Evolutionary conservation across 2,888 invertebrate genomes (phyloP).

Genomic region (Pyrrhosoma nymphula): DNA sequence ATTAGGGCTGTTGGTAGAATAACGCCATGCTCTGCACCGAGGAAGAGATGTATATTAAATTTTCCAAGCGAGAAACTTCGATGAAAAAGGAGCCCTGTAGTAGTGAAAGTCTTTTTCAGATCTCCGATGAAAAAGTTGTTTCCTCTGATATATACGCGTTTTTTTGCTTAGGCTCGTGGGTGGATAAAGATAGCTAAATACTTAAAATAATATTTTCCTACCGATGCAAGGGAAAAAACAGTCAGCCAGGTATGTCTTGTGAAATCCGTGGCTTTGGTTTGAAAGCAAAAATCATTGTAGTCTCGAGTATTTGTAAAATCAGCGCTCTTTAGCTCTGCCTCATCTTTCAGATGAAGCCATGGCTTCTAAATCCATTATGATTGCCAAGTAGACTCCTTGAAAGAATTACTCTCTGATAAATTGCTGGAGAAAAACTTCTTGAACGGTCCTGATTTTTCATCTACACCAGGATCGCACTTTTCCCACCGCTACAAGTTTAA

Average conservation of each 20-base stretch:
- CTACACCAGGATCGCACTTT: too few species aligned
- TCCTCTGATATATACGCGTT: background rate
- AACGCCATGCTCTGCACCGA: background rate
- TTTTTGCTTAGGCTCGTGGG: background rate
- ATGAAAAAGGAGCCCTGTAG: background rate
- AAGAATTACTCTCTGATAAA: too few species aligned
- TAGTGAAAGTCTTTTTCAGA: background rate
- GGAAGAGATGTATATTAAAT: background rate
- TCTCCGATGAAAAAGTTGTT: background rate
- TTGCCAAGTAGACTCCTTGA: too few species aligned
- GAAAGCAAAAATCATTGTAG: too few species aligned
- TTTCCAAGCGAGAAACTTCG: background rate
- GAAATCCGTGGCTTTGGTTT: too few species aligned
- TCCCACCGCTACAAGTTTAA: too few species aligned
- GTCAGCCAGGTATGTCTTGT: background rate
- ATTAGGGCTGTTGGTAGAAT: background rate
- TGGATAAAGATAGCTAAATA: background rate
- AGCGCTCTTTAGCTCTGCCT: too few species aligned
- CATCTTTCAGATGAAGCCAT: too few species aligned
- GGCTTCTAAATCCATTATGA: too few species aligned
- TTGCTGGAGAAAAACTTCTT: too few species aligned
- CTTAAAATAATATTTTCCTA: background rate
- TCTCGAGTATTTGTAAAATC: too few species aligned
- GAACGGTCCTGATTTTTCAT: too few species aligned
- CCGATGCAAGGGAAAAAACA: background rate